Conservation (phyloP, 2,797 vertebrate genomes). For the Acanthornis magna region DNA sequence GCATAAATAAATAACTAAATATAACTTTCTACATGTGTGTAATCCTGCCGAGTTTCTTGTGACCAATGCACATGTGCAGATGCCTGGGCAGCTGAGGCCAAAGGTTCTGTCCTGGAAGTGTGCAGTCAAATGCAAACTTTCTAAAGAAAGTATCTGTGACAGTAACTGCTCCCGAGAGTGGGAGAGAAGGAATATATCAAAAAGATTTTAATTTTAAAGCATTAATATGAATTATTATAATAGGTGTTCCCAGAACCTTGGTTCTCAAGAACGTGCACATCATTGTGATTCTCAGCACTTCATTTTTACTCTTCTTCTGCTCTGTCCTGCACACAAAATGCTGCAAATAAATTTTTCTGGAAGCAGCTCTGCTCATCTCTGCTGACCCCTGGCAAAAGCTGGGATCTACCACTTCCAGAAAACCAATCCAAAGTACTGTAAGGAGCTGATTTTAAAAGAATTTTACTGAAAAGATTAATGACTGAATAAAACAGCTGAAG, state of each 20-base stretch:
- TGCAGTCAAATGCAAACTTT: neutral
- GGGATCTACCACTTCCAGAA: neutral
- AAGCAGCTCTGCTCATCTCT: neutral
- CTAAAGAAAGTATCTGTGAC: neutral
- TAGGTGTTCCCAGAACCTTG: neutral
- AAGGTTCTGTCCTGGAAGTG: neutral
- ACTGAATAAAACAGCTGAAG: neutral
- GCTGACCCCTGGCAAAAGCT: neutral
- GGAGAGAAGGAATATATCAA: neutral
- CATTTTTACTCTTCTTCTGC: neutral
- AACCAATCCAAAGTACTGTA: neutral
- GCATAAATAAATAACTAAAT: neutral
- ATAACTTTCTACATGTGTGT: neutral
- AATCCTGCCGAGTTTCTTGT: neutral
- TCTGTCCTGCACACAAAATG: neutral
- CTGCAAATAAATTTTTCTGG: neutral
- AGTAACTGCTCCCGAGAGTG: neutral
- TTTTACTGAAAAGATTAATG: neutral
- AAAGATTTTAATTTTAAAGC: neutral
- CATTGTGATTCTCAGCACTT: neutral
- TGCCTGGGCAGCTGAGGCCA: neutral
- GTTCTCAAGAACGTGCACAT: accelerated
- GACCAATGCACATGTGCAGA: neutral
- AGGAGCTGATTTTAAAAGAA: neutral
- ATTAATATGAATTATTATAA: neutral